Base-by-base conservation (phyloP, 2,797 vertebrate genomes). In the Enteromius mattozi region DNA sequence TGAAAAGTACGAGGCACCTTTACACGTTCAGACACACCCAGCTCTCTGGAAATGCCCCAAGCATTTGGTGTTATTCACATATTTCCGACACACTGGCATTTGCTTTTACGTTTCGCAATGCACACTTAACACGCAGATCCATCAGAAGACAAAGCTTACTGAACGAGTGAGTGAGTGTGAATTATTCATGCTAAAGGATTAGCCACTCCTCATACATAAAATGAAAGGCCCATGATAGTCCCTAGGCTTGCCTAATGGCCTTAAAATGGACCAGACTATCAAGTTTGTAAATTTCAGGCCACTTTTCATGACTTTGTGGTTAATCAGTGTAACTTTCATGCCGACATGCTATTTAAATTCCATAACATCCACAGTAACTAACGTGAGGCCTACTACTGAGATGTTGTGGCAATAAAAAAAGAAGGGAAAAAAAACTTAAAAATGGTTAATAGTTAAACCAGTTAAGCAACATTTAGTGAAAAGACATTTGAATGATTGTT, bases 61-160 rank as follows among this genome's bases (percentile, higher is more conserved):
- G 81, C 72, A 59, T 83, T 47, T 42, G 35, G n/a, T 42, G 47
- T 45, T 17, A 83, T 83, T 78, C 74, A 37, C 24, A 78, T 19
- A 61, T 84, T 59, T 78, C 27, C 2, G 63, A 78, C 82, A 83
- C 82, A 56, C 65, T 83, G 81, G 72, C 35, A 54, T 77, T 76
- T 40, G 61, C 72, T 42, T 51, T 56, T 7, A 68, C 61, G 2
- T 83, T 70, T 83, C 63, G 27, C 63, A 78, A 78, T 42, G 12
- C 82, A 33, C 19, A 69, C 74, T 54, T 76, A 51, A 76, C 63
- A 76, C 10, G 51, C 45, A 40, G 30, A 49, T 17, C n/a, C n/a
- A n/a, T n/a, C 63, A n/a, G 37, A 83, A 4, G 24, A 78, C 49
- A 70, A 47, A 24, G 63, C 24, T 59, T 47, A 59, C 19, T 56